These are phyloP conservation scores for Columba janthina DNA, from an alignment of 2,113 vertebrate genomes.

Conservation along the genomic window DNA sequence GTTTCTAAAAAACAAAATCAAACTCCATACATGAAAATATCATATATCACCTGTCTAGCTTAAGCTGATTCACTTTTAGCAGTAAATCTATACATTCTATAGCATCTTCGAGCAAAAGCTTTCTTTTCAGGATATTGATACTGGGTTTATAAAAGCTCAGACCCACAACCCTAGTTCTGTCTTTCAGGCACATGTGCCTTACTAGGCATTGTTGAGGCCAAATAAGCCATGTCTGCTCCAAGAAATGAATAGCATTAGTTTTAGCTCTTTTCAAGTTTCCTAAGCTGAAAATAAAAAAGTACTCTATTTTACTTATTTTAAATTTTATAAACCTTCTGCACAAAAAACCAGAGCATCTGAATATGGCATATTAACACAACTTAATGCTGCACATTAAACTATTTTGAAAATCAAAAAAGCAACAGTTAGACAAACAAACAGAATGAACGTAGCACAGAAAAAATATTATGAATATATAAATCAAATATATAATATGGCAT, in stretches of 20 bases:
- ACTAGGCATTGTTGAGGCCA: background rate
- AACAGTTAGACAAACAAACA: background rate
- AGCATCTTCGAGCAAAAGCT: background rate
- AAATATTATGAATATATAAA: background rate
- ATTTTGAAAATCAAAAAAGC: background rate
- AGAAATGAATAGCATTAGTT: background rate
- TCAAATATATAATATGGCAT: background rate
- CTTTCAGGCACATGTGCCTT: background rate
- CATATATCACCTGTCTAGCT: background rate
- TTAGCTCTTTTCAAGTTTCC: background rate
- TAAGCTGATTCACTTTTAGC: background rate
- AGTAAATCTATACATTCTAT: background rate
- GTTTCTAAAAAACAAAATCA: background rate
- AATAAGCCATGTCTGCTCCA: background rate
- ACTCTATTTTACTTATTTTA: background rate
- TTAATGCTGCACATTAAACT: background rate
- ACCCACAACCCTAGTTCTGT: background rate
- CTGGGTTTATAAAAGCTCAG: background rate
- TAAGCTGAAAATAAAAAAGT: background rate
- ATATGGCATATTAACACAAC: background rate
- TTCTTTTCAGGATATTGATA: background rate
- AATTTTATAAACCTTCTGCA: background rate
- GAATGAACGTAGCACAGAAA: background rate
- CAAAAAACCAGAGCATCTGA: background rate
- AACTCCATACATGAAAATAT: background rate